These are phyloP conservation scores for Helicorthomorpha holstii DNA, from an alignment of 1,140 invertebrate species.

Conservation along the genomic window DNA sequence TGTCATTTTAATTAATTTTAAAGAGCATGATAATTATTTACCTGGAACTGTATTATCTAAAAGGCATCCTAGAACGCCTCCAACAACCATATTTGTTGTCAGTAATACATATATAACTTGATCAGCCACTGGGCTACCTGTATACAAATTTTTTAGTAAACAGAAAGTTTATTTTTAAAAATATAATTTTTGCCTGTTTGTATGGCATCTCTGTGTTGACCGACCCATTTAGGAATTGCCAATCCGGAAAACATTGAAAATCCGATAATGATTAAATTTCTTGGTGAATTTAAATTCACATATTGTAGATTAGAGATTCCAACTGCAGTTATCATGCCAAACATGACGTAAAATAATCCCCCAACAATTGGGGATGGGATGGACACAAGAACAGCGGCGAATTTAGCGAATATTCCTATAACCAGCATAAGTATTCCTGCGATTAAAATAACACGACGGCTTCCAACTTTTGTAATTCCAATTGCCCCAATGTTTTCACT, in stretches of 20 bases:
- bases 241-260: conserved; percentile 24
- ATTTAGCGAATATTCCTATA: conserved; percentile 20
- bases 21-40: too few species aligned
- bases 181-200: too few species aligned
- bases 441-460: conserved; percentile 65
- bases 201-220: conserved; percentile 15
- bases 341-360: conserved; percentile 70
- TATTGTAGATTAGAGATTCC: conserved; percentile 31
- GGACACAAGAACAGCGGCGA: conserved; percentile 22
- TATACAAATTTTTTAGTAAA: too few species aligned
- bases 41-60: too few species aligned
- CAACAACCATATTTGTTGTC: too few species aligned
- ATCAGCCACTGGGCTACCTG: too few species aligned
- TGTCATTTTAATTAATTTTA: too few species aligned
- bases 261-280: conserved; percentile 27
- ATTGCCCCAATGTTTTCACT: conserved; percentile 28
- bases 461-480: conserved; percentile 37
- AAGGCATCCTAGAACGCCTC: too few species aligned
- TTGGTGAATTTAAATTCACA: conserved; percentile 23
- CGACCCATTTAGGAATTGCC: conserved; percentile 24
- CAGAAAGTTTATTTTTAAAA: too few species aligned
- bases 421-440: conserved; percentile 19
- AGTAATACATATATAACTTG: too few species aligned
- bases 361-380: conserved; percentile 32
- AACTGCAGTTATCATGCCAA: conserved; percentile 67